phyloP scores from a whole-genome alignment of 2,113 vertebrate genomes.

The Scophthalmus maximus region DNA sequence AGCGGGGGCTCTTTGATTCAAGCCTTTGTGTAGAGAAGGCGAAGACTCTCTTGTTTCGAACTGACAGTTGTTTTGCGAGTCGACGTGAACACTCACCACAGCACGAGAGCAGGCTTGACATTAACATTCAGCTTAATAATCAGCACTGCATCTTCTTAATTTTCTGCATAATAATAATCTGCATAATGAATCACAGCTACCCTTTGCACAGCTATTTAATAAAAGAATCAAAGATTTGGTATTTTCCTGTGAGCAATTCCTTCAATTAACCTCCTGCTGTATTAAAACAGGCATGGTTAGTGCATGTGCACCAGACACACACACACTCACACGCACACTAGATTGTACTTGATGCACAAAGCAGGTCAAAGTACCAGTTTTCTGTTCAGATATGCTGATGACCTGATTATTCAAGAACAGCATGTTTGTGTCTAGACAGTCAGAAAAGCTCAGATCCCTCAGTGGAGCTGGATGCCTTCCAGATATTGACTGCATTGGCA shows the following conservation, averaged over 20 bases:
- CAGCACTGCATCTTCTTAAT: not conserved
- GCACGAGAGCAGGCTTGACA: slow-evolving; percentile 32
- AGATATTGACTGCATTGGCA: slow-evolving; percentile 60
- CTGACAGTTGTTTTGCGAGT: not conserved
- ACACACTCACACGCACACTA: slow-evolving; percentile 8
- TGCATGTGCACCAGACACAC: not conserved
- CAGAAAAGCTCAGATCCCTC: slow-evolving; percentile 60
- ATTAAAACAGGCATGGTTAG: slow-evolving; percentile 10
- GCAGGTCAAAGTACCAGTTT: slow-evolving; percentile 55
- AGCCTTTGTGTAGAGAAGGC: slow-evolving; percentile 18
- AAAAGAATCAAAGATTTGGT: not conserved
- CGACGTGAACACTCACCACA: slow-evolving; percentile 9
- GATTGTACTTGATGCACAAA: slow-evolving; percentile 37
- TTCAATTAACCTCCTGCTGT: slow-evolving; percentile 2
- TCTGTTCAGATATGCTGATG: slow-evolving; percentile 70
- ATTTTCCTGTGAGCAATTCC: not conserved
- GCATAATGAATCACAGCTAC: slow-evolving; percentile 20
- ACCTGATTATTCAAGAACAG: slow-evolving; percentile 70
- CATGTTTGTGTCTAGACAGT: slow-evolving; percentile 63
- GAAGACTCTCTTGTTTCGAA: slow-evolving; percentile 12
- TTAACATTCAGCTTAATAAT: slow-evolving; percentile 38
- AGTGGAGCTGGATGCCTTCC: slow-evolving; percentile 67
- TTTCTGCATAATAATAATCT: slow-evolving; percentile 20
- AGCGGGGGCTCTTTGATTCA: slow-evolving; percentile 25
- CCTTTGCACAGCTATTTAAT: not conserved